Evolutionary conservation across 30 jellyfish, hydroid and myxozoan genomes (phyloP), one percentile per base, ranked within the genome.

Genomic region (Aurelia sp.): DNA sequence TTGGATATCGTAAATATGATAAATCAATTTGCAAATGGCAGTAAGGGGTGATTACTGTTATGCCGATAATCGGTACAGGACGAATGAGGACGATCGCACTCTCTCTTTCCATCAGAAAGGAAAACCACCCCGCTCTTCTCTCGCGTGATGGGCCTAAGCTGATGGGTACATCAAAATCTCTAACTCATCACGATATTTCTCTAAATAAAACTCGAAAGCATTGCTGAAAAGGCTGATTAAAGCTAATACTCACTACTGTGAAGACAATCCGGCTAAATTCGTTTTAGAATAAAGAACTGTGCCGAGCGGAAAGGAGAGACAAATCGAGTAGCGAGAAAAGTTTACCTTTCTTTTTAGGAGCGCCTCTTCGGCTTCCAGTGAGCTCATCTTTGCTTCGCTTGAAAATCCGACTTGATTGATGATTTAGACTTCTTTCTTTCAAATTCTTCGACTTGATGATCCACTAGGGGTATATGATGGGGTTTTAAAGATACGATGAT

Each of bases 321-420:
- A 35, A 77, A 20, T 19, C 71, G 18, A 48, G 64, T 59, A 59
- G 24, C 35, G 24, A 18, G 71, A 22, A 19, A 60, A 77, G 78
- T 81, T 57, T 83, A 83, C 92, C 92, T 83, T 83, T 83, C 73
- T 83, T 79, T 83, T 83, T 64, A 83, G 76, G 62, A 69, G 73
- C 80, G 92, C 92, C 83, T 83, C 92, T 58, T 69, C 92, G 80
- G 86, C 92, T 21, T 83, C 92, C 63, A 83, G 80, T n/a, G 92
- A 83, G 66, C 86, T 85, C 92, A 83, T 83, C 81, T 44, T 59
- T 21, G 69, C 19, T 63, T 72, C 72, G 40, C 51, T 72, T 11
- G 19, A 15, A 27, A 27, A 38, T 31, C 20, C 55, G 55, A 0
- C 55, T 44, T 44, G 55, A 44, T 44, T 7, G 55, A 44, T 44